These are phyloP conservation scores for Drosophila lutescens DNA, from an alignment of 2,888 invertebrate species.

Conservation along the genomic window DNA sequence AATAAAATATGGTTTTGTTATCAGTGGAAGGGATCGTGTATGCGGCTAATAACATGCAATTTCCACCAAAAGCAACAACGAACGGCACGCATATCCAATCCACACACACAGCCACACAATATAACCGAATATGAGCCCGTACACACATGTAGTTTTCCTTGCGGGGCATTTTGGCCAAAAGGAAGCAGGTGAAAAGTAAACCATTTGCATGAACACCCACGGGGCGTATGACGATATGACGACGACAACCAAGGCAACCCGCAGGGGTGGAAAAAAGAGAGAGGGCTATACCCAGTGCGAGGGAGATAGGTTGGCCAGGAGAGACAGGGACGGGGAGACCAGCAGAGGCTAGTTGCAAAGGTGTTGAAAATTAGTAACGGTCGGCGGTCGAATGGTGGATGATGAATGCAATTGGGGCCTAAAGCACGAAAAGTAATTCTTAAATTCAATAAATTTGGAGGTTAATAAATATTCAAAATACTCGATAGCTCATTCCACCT, in stretches of 20 bases:
- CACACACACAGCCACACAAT: conserved; percentile 11
- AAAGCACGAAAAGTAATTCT: not conserved
- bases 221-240: conserved; percentile 52
- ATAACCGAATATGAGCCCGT: not conserved
- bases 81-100: conserved; percentile 57
- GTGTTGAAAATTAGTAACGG: conserved; percentile 78
- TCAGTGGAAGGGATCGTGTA: conserved; percentile 77
- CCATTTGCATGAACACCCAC: conserved; percentile 78
- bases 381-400: conserved; percentile 41
- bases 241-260: conserved; percentile 64
- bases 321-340: not conserved
- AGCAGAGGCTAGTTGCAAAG: conserved; percentile 46
- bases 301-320: not conserved
- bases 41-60: conserved; percentile 80
- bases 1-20: conserved; percentile 76
- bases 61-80: conserved; percentile 63
- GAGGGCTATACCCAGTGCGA: conserved; percentile 13
- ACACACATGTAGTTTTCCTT: conserved; percentile 22
- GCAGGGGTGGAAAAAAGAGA: conserved; percentile 40
- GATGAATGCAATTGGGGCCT: not conserved
- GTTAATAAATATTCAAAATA: not conserved
- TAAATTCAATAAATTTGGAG: not conserved
- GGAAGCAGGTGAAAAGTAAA: conserved; percentile 79
- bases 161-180: conserved; percentile 37
- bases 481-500: no score